Conservation (phyloP, 1,140 invertebrate species). For the Rhopalosiphum maidis region DNA sequence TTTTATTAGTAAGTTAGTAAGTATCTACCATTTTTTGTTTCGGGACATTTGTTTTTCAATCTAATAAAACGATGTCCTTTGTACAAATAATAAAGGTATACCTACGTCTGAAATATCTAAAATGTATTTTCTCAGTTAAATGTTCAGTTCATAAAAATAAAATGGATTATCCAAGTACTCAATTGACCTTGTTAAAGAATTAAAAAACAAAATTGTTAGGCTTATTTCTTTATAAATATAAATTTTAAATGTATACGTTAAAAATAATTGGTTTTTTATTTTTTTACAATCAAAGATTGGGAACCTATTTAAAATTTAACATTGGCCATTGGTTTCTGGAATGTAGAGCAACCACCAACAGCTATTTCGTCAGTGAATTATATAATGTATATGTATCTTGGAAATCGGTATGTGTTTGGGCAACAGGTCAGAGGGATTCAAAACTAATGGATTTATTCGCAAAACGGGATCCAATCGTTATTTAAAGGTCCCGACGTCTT, state of each 20-base stretch:
- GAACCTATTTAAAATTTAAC: not conserved
- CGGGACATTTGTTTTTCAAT: slow-evolving; percentile 47
- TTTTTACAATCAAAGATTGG: not conserved
- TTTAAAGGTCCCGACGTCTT: slow-evolving; percentile 33
- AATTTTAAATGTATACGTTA: not conserved
- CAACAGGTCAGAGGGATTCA: slow-evolving; percentile 49
- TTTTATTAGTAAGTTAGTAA: not conserved
- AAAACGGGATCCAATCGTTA: slow-evolving; percentile 37
- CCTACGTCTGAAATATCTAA: not conserved
- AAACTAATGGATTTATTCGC: slow-evolving; percentile 55
- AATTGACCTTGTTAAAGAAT: not conserved
- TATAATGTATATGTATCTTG: not conserved
- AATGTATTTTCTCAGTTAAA: not conserved
- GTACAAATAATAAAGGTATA: not conserved
- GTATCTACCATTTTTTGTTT: slow-evolving; percentile 15
- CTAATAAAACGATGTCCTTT: not conserved
- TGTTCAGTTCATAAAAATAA: slow-evolving; percentile 24
- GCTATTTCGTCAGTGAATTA: not conserved
- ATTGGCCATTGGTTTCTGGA: not conserved
- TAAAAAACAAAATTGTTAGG: not conserved
- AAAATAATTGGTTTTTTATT: not conserved
- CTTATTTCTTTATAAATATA: not conserved
- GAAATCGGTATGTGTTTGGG: slow-evolving; percentile 11
- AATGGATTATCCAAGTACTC: not conserved
- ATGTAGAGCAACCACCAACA: not conserved